phyloP scores from a whole-genome alignment of 2,113 vertebrate species.

The Gymnobelideus leadbeateri region DNA sequence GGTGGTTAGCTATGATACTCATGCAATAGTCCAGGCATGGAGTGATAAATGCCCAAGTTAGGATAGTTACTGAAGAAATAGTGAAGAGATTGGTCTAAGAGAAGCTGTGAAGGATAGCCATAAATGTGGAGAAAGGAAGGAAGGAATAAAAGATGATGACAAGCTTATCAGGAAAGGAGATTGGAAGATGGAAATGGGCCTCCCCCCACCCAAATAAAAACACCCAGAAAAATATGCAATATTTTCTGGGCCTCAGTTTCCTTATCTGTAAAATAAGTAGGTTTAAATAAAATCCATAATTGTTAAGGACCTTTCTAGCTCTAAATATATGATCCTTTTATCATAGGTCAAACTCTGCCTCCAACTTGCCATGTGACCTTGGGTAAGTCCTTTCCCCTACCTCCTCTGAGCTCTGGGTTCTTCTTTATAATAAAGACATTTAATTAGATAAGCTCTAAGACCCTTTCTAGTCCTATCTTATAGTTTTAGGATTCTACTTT shows the following conservation, averaged over 20 bases:
- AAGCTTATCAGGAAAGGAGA: neutral
- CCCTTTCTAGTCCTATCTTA: neutral
- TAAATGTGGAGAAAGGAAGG: neutral
- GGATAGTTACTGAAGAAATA: neutral
- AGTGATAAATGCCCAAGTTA: neutral
- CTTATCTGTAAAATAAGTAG: neutral
- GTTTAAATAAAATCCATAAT: fast-evolving
- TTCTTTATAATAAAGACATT: neutral
- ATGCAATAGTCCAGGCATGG: neutral
- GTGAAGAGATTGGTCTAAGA: neutral
- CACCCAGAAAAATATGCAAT: neutral
- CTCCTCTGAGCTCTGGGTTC: neutral
- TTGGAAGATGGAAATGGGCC: neutral
- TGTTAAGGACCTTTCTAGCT: neutral
- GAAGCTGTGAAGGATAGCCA: neutral
- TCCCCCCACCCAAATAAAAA: neutral
- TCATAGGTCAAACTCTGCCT: neutral
- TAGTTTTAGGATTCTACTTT: neutral
- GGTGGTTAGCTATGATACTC: neutral
- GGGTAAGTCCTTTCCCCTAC: fast-evolving
- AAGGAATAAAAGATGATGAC: neutral
- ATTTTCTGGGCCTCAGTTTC: neutral
- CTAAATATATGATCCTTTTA: neutral
- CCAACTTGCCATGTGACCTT: neutral
- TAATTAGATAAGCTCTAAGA: neutral